Percentiles rank a stretch among this genome's conserved stretches.
Evolutionary conservation across 1,140 invertebrate species (phyloP).

Genomic region (Drosophila lacteicornis): DNA sequence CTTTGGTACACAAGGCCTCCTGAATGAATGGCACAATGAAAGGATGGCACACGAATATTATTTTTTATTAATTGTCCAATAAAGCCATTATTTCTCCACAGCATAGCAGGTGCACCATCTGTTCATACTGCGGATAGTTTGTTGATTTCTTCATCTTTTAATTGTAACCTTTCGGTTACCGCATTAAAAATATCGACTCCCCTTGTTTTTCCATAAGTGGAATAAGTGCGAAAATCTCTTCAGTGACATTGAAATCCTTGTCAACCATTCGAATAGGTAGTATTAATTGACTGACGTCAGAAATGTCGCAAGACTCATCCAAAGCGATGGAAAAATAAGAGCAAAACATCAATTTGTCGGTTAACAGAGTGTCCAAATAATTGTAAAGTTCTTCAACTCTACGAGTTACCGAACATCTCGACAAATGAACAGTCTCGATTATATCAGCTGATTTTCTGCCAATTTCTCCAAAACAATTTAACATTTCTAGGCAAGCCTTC

Average conservation of each 20-base stretch:
- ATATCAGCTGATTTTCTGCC: background rate
- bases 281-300: constrained; percentile 3
- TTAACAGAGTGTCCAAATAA: too few species aligned
- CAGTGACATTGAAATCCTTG: background rate
- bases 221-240: constrained; percentile 2
- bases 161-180: background rate
- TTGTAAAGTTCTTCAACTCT: too few species aligned
- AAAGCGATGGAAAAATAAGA: background rate
- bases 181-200: constrained; percentile 8
- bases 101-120: constrained; percentile 5
- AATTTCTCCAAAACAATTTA: too few species aligned
- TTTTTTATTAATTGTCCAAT: constrained; percentile 8
- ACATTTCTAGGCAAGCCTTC: too few species aligned
- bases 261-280: constrained; percentile 1
- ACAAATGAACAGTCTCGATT: background rate
- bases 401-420: too few species aligned
- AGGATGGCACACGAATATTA: background rate
- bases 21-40: constrained; percentile 8
- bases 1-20: background rate
- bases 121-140: background rate
- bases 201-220: background rate
- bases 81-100: constrained; percentile 3
- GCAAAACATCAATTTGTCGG: too few species aligned
- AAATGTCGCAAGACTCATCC: background rate
- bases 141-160: background rate